Evolutionary conservation across 2,113 vertebrate genomes (phyloP), one percentile per base, ranked within the genome.

Genomic region (Sinocyclocheilus anshuiensis): DNA sequence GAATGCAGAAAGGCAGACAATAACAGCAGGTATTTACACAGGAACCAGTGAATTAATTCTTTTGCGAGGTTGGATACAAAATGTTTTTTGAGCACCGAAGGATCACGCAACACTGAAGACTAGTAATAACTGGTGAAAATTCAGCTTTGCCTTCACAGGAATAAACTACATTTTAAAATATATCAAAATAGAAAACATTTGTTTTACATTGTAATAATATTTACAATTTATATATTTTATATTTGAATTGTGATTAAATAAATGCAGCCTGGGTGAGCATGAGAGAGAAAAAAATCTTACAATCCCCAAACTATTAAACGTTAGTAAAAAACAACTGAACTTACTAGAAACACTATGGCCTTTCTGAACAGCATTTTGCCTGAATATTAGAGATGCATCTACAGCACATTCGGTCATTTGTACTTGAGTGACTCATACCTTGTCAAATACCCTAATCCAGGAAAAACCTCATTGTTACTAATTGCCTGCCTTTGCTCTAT

Each of bases 1-100:
- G 8, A 77, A 86, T 72, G 42, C 4, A 63, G 18, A 48, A 59
- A 48, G 22, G 45, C 24, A 55, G 74, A 79, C 24, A 84, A 86
- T 55, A 29, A 48, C 69, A 50, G 26, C 13, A 16, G 39, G 39
- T 50, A 80, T 67, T 24, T 2, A 83, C 15, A 71, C 42, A 53
- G 10, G 42, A 45, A 74, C 6, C 4, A 16, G 18, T 20, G 53
- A 61, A 42, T 16, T n/a, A 12, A 53, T 20, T 39, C 1, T 67
- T 42, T 42, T 74, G 10, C 18, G 39, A 45, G 20, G 18, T n/a
- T 39, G 11, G 9, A n/a, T n/a, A n/a, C n/a, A n/a, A n/a, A n/a
- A n/a, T n/a, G n/a, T n/a, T n/a, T n/a, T n/a, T n/a, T n/a, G n/a
- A n/a, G n/a, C n/a, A n/a, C n/a, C n/a, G n/a, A n/a, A n/a, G n/a